A percentile compares a stretch with the other conserved stretches of the same genome.
Conservation (phyloP, 2,113 vertebrate genomes). For the Osmerus eperlanus region DNA sequence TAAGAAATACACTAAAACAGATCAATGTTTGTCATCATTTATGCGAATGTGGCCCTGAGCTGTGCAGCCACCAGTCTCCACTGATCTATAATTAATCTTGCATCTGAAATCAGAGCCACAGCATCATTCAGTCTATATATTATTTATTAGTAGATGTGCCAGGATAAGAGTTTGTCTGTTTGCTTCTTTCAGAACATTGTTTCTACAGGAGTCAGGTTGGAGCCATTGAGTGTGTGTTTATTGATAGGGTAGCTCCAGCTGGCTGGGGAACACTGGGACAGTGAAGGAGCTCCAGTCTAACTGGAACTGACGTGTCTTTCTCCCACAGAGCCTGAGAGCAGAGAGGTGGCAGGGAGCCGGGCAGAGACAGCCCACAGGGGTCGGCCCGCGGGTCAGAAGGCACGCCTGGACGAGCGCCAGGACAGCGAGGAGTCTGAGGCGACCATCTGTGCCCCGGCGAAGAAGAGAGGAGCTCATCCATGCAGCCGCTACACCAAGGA, state of each 20-base stretch:
- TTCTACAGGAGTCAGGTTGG: not conserved
- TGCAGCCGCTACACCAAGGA: constrained; percentile 45
- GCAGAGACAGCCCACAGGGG: constrained; percentile 67
- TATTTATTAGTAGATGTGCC: constrained; percentile 33
- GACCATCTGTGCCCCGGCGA: constrained; percentile 23
- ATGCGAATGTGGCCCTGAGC: constrained; percentile 16
- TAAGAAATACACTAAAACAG: constrained; percentile 9
- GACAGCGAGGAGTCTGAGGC: constrained; percentile 60
- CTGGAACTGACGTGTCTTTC: constrained; percentile 24
- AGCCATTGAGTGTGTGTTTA: not conserved
- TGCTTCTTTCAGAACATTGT: not conserved
- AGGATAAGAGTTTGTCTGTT: constrained; percentile 27
- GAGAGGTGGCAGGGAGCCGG: constrained; percentile 45
- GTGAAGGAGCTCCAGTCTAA: constrained; percentile 27
- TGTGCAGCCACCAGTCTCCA: not conserved
- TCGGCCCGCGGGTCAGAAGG: constrained; percentile 58
- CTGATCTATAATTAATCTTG: constrained; percentile 54
- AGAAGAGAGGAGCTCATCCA: constrained; percentile 34
- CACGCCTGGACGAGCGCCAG: constrained; percentile 49
- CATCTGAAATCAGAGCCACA: constrained; percentile 37
- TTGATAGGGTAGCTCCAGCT: not conserved
- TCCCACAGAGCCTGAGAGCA: constrained; percentile 61
- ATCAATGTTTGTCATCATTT: constrained; percentile 15
- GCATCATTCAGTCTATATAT: constrained; percentile 23
- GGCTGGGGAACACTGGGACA: constrained; percentile 17